Conservation (phyloP, 1,140 invertebrate species). For the Odontomachus brunneus region DNA sequence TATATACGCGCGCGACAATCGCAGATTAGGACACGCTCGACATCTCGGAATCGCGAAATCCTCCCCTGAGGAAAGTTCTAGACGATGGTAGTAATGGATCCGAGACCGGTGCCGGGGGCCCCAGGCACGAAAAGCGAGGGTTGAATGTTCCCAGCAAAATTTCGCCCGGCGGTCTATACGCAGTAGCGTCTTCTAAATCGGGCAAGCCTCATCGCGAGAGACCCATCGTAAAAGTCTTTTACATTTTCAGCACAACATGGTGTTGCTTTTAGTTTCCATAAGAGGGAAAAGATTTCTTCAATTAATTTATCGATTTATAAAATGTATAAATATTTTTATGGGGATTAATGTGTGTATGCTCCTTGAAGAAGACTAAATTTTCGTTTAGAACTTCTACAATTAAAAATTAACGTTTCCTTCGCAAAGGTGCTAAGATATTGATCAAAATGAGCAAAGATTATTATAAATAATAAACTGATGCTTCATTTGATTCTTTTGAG, state of each 20-base stretch:
- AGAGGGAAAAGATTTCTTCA: no score
- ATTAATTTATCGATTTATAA: no score
- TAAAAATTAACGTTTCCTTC: no score
- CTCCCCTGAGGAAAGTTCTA: conserved; percentile 47
- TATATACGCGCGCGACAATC: conserved; percentile 40
- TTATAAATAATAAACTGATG: background rate
- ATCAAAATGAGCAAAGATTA: no score
- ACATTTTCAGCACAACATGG: no score
- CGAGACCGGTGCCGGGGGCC: conserved; percentile 11
- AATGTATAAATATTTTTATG: no score
- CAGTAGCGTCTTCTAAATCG: conserved; percentile 12
- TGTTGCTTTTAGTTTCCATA: no score
- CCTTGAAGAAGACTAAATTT: no score
- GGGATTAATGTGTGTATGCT: no score
- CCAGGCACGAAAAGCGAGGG: conserved; percentile 38
- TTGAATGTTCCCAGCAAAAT: conserved; percentile 57
- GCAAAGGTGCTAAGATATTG: no score
- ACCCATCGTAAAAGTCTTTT: conserved; percentile 6
- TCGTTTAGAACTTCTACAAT: no score
- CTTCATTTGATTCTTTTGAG: background rate
- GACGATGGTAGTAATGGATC: conserved; percentile 62
- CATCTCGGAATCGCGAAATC: conserved; percentile 54
- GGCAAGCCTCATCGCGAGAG: background rate
- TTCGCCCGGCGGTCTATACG: conserved; percentile 53
- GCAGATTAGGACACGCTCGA: conserved; percentile 47